Conservation (phyloP, 92 coral and sea anemone genomes). For the Virgularia gustaviana region DNA sequence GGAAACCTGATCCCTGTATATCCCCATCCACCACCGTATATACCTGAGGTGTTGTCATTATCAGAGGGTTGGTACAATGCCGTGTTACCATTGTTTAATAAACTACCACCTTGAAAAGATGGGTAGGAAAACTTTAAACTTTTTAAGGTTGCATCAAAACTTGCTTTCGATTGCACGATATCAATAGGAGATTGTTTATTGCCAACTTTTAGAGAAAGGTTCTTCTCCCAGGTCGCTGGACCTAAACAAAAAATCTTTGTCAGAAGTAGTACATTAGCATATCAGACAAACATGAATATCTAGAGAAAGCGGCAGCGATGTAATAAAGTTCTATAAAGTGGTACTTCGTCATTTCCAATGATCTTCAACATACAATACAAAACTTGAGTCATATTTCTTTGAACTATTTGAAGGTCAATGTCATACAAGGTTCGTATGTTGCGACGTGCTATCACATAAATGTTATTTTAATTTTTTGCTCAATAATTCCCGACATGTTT, state of each 20-base stretch:
- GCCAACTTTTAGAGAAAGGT: constrained; percentile 60
- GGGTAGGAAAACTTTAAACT: constrained; percentile 40
- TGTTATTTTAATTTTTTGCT: no score
- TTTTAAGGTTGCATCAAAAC: constrained; percentile 56
- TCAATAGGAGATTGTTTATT: constrained; percentile 79
- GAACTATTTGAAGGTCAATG: no score
- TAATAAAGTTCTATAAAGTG: no score
- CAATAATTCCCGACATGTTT: no score
- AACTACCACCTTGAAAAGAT: constrained; percentile 18
- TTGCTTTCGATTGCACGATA: constrained; percentile 50
- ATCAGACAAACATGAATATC: no score
- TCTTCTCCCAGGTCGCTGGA: constrained; percentile 66
- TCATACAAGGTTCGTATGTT: no score
- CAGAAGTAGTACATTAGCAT: neutral
- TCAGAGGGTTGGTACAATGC: constrained; percentile 16
- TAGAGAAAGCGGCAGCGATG: neutral
- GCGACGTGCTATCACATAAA: no score
- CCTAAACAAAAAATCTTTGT: constrained; percentile 36
- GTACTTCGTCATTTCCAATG: no score
- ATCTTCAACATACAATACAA: neutral
- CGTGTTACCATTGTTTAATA: constrained; percentile 38
- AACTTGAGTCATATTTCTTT: neutral
- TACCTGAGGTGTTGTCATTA: constrained; percentile 38
- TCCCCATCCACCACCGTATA: no score
- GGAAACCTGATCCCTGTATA: no score